Base-by-base conservation (phyloP, 2,113 vertebrate genomes). In the Perccottus glenii region DNA sequence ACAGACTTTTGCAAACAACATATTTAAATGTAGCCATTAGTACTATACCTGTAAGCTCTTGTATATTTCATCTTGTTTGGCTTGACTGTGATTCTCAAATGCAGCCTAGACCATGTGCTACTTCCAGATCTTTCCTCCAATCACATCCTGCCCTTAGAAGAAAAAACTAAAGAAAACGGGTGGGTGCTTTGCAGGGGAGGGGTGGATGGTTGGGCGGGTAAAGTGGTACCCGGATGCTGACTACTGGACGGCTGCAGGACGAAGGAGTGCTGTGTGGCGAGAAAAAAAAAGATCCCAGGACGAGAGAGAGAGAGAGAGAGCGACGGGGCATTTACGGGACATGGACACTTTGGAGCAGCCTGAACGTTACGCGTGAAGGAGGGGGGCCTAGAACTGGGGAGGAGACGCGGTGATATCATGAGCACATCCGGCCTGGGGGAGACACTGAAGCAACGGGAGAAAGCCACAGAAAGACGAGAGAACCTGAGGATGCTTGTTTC, bases 141-240 rank as follows among this genome's bases (percentile, higher is more conserved):
- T 64, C 65, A 67, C 47, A 46, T 3, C 14, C 11, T 40, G 52
- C 11, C 64, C 9, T 62, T 67, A 65, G 66, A 65, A 56, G 12
- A 62, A 67, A 48, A 76, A 45, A 65, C 10, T 61, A 44, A 52
- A 14, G n/a, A 27, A 19, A 45, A 40, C 48, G 65, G 75, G 79
- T 49, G 53, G 65, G 62, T 64, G 64, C 16, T 55, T 57, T 35
- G 32, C 5, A 50, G 56, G 7, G 82, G 38, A 3, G 40, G 73
- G 64, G 40, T 11, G 60, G 49, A 55, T 55, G 75, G 65, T 9
- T 57, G 68, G 81, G 77, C 36, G 57, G 60, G 63, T 60, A n/a
- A 51, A 55, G 77, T 67, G 87, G 87, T 85, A 91, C 91, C 92
- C 92, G 92, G 92, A 93, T 93, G 91, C 91, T 92, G 92, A 93